Conservation (phyloP, 2,797 vertebrate genomes). For the Rhinophrynus dorsalis region DNA sequence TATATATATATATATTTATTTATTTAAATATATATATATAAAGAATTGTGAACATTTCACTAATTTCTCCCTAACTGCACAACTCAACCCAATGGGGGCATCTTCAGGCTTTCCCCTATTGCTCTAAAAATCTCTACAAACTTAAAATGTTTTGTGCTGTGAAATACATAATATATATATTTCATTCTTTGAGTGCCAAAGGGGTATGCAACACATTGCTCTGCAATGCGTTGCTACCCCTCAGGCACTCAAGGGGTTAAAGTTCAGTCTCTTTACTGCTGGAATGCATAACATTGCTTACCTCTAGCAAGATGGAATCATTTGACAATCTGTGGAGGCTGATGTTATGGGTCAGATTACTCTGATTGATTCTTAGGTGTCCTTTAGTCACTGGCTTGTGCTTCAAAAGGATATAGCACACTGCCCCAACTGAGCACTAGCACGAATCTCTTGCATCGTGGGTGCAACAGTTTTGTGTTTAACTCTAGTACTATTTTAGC, state of each 20-base stretch:
- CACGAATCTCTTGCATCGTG: constrained; percentile 54
- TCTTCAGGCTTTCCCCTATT: background rate
- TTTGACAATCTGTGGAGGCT: constrained; percentile 10
- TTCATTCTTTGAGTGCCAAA: too few relatives aligned
- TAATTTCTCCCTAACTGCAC: constrained; percentile 11
- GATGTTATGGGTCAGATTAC: background rate
- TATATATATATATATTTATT: too few relatives aligned
- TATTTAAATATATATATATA: too few relatives aligned
- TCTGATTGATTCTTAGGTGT: constrained; percentile 59
- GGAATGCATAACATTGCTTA: background rate
- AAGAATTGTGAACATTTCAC: background rate
- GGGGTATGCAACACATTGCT: too few relatives aligned
- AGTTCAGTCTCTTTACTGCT: constrained; percentile 14
- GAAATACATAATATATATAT: constrained; percentile 14
- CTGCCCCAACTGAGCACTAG: constrained; percentile 61
- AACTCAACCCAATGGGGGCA: constrained; percentile 4
- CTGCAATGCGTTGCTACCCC: too few relatives aligned
- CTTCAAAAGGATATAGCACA: constrained; percentile 62
- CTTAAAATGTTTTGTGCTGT: constrained; percentile 25
- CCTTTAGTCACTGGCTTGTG: constrained; percentile 58
- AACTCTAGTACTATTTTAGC: constrained; percentile 76
- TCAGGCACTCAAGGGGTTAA: too few relatives aligned
- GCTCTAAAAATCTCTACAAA: constrained; percentile 28
- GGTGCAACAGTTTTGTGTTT: constrained; percentile 67
- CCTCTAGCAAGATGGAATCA: background rate